Percentiles rank a stretch among this genome's conserved stretches.
These are phyloP conservation scores for Benitochromis conjunctus DNA, from an alignment of 2,113 vertebrate species.

Conservation along the genomic window DNA sequence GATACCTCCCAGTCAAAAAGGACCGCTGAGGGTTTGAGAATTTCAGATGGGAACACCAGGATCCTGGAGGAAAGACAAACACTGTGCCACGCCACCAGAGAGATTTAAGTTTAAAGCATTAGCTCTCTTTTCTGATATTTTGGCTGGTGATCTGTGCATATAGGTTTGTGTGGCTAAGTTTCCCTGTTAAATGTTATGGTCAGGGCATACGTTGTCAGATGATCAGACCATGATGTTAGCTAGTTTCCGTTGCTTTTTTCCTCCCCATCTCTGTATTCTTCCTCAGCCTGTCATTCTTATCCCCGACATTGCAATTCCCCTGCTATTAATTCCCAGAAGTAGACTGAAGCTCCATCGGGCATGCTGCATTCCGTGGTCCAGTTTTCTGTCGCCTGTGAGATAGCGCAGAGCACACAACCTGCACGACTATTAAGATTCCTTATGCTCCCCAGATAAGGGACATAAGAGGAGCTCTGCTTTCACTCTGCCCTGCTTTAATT, in stretches of 20 bases:
- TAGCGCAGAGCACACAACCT: slow-evolving; percentile 53
- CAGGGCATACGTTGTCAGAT: slow-evolving; percentile 21
- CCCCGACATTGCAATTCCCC: slow-evolving; percentile 24
- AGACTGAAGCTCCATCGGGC: slow-evolving; percentile 22
- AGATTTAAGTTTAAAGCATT: not conserved
- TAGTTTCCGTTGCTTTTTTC: slow-evolving; percentile 3
- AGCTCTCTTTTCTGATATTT: not conserved
- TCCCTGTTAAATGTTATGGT: slow-evolving; percentile 27
- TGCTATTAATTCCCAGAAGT: slow-evolving; percentile 35
- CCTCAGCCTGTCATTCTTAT: slow-evolving; percentile 38
- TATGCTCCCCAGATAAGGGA: slow-evolving; percentile 52
- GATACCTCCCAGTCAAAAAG: slow-evolving; percentile 15
- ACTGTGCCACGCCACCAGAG: not conserved
- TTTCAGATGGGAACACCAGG: not conserved
- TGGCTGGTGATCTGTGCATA: not conserved
- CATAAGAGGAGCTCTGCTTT: slow-evolving; percentile 21
- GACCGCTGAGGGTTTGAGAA: not conserved
- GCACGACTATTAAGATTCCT: slow-evolving; percentile 53
- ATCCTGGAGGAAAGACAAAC: slow-evolving; percentile 44
- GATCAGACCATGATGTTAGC: slow-evolving; percentile 17
- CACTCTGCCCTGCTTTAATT: not conserved
- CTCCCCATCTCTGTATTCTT: slow-evolving; percentile 9
- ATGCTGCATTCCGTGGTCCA: slow-evolving; percentile 26
- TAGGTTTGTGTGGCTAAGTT: not conserved
- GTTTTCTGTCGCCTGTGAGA: slow-evolving; percentile 53